Conservation (phyloP, 2,113 vertebrate species). For the Protobothrops flavoviridis region DNA sequence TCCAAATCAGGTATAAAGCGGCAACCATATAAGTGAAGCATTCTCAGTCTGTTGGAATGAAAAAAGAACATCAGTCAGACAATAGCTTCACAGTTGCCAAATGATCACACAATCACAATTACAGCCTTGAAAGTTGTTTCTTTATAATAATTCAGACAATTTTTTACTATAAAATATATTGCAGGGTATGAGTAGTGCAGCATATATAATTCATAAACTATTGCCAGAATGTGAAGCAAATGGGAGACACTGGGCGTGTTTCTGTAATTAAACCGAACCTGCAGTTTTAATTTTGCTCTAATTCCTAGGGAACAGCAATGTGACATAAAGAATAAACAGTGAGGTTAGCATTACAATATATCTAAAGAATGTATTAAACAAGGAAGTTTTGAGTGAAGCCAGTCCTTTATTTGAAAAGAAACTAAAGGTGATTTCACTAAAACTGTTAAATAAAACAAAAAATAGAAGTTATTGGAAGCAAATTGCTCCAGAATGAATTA, state of each 20-base stretch:
- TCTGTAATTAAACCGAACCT: not conserved
- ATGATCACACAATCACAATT: not conserved
- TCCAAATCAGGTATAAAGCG: constrained; percentile 37
- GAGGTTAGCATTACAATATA: not conserved
- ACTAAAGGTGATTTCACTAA: constrained; percentile 33
- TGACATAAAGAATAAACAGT: not conserved
- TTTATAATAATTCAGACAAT: not conserved
- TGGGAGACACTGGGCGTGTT: not conserved
- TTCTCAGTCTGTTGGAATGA: constrained; percentile 56
- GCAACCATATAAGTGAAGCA: constrained; percentile 67
- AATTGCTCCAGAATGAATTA: constrained; percentile 31
- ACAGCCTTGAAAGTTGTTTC: not conserved
- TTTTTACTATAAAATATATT: not conserved
- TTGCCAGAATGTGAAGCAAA: not conserved
- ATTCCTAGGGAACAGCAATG: not conserved
- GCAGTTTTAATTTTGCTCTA: not conserved
- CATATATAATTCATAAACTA: not conserved
- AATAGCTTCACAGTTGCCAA: not conserved
- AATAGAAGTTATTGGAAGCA: constrained; percentile 11
- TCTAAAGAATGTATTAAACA: constrained; percentile 18
- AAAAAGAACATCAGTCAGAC: not conserved
- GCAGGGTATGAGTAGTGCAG: not conserved
- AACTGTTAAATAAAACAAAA: constrained; percentile 45
- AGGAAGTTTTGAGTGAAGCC: constrained; percentile 43
- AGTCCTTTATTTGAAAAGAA: constrained; percentile 12